Conservation (phyloP, 2,113 vertebrate genomes). For the Odocoileus hemionus region DNA sequence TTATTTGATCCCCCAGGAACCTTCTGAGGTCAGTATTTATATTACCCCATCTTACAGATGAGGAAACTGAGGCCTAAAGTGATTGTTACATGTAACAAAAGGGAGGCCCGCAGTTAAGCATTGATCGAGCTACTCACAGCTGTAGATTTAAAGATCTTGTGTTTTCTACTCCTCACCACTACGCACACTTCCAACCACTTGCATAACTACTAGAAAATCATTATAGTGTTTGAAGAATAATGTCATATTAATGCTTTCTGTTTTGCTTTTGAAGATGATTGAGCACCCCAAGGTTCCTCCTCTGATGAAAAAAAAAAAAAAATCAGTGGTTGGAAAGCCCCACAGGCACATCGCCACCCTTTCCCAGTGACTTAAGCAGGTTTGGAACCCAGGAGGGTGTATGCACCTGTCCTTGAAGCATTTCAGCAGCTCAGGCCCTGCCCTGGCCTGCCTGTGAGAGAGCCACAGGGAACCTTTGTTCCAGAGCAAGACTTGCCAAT, state of each 20-base stretch:
- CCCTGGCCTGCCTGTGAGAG: not conserved
- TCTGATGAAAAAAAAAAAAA: slow-evolving; percentile 2
- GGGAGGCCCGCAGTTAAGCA: not conserved
- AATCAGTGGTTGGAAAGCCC: slow-evolving; percentile 44
- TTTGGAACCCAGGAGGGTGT: not conserved
- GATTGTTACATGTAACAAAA: not conserved
- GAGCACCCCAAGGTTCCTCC: slow-evolving; percentile 11
- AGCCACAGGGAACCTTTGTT: slow-evolving; percentile 39
- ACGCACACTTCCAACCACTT: not conserved
- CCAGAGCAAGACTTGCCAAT: not conserved
- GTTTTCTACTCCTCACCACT: not conserved
- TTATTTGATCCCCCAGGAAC: not conserved
- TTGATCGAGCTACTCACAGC: not conserved
- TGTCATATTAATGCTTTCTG: slow-evolving; percentile 37
- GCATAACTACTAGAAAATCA: not conserved
- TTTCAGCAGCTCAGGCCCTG: not conserved
- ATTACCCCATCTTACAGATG: not conserved
- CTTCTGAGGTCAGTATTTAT: not conserved
- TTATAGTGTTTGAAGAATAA: not conserved
- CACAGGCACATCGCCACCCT: not conserved
- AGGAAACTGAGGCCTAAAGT: not conserved
- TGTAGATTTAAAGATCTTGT: not conserved
- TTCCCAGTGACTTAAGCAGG: slow-evolving; percentile 28
- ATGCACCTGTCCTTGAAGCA: slow-evolving; percentile 36
- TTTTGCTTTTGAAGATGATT: slow-evolving; percentile 50